Evolutionary conservation across 1,140 invertebrate genomes (phyloP), one percentile per base, ranked within the genome.

Genomic region (Andrena cerasifolii): DNA sequence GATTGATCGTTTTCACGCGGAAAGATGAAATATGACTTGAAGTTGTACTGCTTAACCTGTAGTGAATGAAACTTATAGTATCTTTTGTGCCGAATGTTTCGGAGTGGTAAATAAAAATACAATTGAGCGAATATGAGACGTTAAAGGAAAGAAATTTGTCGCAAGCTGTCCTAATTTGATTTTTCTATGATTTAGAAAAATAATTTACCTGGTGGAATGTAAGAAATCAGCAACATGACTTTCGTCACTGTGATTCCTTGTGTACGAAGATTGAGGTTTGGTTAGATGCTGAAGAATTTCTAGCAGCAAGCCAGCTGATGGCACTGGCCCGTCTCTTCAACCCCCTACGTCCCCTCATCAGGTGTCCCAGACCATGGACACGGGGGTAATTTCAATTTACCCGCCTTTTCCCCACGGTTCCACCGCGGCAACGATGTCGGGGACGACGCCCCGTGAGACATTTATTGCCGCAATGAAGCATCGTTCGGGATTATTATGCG

Each of bases 401-500:
- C 36, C 67, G 62, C 49, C 73, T 79, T 83, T 70, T 80, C 73
- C 18, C 51, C 56, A 62, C 47, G 36, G 10, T 14, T 43, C 47
- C 14, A 40, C 36, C 21, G n/a, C 71, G 21, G 73, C 36, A 14
- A 58, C 33, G 68, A 47, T 24, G 16, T 18, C 61, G 36, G 18
- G 10, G 21, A 26, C 78, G 43, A 53, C 59, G 72, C 62, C 10
- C 59, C 14, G 21, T 40, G 56, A 72, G 87, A 88, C 87, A 71
- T 89, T 89, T 89, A 89, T 81, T 81, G 79, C 71, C 54, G n/a
- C 76, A 78, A 84, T 89, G 83, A 86, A 85, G 78, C 78, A 86
- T 82, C 80, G 72, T 78, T 54, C 61, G 63, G 63, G 78, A 84
- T 86, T 86, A 88, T 88, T 86, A 89, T 87, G 80, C 82, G 78